Conservation (phyloP, 1,140 invertebrate genomes). For the Pogonomyrmex californicus region DNA sequence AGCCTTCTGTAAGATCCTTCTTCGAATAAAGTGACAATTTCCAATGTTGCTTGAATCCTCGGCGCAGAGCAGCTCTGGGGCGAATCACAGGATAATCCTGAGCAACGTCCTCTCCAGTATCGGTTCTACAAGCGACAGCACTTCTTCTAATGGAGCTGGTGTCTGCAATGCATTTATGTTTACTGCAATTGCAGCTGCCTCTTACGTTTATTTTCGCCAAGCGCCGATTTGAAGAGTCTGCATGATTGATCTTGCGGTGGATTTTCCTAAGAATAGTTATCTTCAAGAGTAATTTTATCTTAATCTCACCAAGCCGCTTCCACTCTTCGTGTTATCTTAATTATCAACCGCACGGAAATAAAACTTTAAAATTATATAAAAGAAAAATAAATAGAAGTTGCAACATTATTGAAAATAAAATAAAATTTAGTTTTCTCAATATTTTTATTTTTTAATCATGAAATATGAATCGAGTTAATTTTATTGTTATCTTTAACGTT, state of each 20-base stretch:
- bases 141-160: constrained; percentile 53
- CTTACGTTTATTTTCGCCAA: constrained; percentile 30
- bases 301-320: not conserved
- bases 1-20: constrained; percentile 46
- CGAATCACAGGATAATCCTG: constrained; percentile 56
- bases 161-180: constrained; percentile 59
- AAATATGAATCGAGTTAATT: not conserved
- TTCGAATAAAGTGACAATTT: constrained; percentile 71
- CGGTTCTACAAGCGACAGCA: constrained; percentile 59
- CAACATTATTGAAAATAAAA: not conserved
- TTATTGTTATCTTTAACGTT: not conserved
- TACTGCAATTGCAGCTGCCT: constrained; percentile 41
- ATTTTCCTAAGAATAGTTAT: not conserved
- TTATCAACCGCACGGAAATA: not conserved
- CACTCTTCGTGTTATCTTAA: not conserved
- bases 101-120: constrained; percentile 40
- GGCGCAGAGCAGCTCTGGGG: not conserved
- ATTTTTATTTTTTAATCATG: not conserved
- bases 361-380: not conserved
- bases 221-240: not conserved
- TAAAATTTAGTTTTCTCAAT: not conserved
- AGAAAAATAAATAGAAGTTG: not conserved
- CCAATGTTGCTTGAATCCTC: constrained; percentile 47
- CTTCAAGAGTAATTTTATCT: not conserved
- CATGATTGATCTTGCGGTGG: constrained; percentile 30